A percentile compares a stretch with the other conserved stretches of the same genome.
Evolutionary conservation across 1,140 invertebrate genomes (phyloP).

Genomic region (Hirudo medicinalis): DNA sequence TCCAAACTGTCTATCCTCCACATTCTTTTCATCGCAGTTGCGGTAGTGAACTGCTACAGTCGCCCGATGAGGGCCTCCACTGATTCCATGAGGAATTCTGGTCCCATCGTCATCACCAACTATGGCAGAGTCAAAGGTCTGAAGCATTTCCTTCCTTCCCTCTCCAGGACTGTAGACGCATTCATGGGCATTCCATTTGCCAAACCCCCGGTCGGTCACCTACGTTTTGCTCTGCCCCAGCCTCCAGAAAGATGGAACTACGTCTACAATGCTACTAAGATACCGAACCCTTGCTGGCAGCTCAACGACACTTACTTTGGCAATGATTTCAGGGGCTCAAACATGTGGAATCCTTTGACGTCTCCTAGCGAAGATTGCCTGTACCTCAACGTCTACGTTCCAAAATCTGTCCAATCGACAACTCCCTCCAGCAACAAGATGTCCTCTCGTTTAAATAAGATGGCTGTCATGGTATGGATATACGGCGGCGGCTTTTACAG

Average conservation of each 20-base stretch:
- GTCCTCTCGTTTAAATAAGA: constrained; percentile 49
- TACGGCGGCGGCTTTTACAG: constrained; percentile 82
- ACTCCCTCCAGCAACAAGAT: constrained; percentile 92
- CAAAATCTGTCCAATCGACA: constrained; percentile 38
- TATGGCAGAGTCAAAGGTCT: constrained; percentile 64
- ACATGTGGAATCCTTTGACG: constrained; percentile 94
- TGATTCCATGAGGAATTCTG: constrained; percentile 1
- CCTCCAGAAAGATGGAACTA: constrained; percentile 41
- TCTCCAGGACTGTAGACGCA: constrained; percentile 51
- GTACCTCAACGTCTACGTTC: constrained; percentile 21
- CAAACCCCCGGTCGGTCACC: constrained; percentile 72
- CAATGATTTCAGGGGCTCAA: constrained; percentile 72
- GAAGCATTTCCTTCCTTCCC: constrained; percentile 37
- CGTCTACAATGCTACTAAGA: constrained; percentile 39
- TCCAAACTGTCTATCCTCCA: no score
- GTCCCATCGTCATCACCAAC: constrained; percentile 57
- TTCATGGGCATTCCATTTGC: constrained; percentile 85
- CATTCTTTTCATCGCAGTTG: no score
- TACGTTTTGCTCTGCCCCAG: constrained; percentile 74
- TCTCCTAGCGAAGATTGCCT: constrained; percentile 34
- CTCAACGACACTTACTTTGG: constrained; percentile 76
- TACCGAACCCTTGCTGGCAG: constrained; percentile 80
- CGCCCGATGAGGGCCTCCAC: no score
- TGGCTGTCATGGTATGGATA: constrained; percentile 72
- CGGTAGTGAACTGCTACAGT: no score